A percentile compares a stretch with the other conserved stretches of the same genome.
Conservation (phyloP, 2,888 invertebrate genomes). For the Liopterus haemorrhoidalis region DNA sequence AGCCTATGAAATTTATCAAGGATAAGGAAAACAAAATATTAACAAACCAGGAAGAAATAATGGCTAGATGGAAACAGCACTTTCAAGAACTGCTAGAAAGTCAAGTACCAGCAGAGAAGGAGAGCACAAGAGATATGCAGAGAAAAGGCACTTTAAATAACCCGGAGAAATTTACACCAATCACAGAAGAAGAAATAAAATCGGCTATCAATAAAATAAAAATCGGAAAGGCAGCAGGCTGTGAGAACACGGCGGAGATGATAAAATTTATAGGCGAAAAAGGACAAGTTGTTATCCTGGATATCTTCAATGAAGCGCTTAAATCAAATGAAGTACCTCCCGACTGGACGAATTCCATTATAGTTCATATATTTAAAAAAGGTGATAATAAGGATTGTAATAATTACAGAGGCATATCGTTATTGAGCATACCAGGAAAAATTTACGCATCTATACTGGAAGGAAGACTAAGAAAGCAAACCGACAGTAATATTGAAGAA, state of each 20-base stretch:
- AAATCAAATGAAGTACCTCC: conserved; percentile 13
- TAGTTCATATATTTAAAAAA: conserved; percentile 14
- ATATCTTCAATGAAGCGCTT: background rate
- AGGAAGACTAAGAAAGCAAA: conserved; percentile 5
- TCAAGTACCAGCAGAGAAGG: too few species aligned
- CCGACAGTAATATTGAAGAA: conserved; percentile 12
- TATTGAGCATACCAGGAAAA: conserved; percentile 14
- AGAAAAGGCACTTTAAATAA: too few species aligned
- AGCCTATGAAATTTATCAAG: background rate
- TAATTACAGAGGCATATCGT: conserved; percentile 16
- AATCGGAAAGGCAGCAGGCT: background rate
- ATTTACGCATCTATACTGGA: conserved; percentile 13
- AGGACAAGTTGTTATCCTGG: too few species aligned
- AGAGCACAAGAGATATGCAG: too few species aligned
- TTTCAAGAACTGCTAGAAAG: conserved; percentile 9
- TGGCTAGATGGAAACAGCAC: conserved; percentile 8
- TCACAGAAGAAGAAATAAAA: background rate
- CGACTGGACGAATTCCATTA: conserved; percentile 21
- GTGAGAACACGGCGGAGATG: background rate
- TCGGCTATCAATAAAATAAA: background rate
- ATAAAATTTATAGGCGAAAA: conserved; percentile 4
- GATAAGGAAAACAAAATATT: conserved; percentile 4
- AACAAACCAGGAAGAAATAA: conserved; percentile 6
- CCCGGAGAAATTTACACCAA: background rate
- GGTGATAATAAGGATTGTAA: conserved; percentile 11